These are phyloP conservation scores for Antedon mediterranea DNA, from an alignment of 53 echinoderm and acorn worm genomes.

Conservation along the genomic window DNA sequence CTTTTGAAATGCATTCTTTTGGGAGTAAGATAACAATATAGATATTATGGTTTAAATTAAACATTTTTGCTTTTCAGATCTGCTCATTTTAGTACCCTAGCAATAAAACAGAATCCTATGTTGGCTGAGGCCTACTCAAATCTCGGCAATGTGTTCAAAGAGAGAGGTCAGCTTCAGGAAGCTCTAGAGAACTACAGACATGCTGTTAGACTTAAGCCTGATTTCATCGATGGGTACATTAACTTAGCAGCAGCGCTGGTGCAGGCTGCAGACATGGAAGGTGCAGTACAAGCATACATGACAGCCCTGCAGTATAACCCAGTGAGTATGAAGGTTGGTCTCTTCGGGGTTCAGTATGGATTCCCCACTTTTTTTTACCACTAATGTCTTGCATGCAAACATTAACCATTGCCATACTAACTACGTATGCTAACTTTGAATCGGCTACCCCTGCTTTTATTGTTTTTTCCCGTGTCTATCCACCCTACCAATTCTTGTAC, in stretches of 20 bases:
- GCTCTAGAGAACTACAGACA: slow-evolving; percentile 96
- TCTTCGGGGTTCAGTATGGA: background rate
- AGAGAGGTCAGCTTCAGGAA: slow-evolving; percentile 89
- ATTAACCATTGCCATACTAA: background rate
- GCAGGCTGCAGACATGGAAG: slow-evolving; percentile 96
- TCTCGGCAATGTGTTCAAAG: slow-evolving; percentile 95
- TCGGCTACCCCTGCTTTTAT: background rate
- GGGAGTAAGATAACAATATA: background rate
- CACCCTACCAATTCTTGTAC: too few relatives aligned
- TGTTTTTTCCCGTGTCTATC: background rate
- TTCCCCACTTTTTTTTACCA: background rate
- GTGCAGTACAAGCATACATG: slow-evolving; percentile 87
- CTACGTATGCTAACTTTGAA: background rate
- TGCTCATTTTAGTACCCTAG: slow-evolving; percentile 91
- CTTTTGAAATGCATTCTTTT: too few relatives aligned
- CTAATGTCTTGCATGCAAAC: background rate
- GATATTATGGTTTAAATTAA: background rate
- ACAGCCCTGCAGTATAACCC: slow-evolving; percentile 93
- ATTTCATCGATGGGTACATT: slow-evolving; percentile 99
- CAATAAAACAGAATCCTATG: slow-evolving; percentile 94
- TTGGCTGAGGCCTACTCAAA: slow-evolving; percentile 97
- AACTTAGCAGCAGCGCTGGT: slow-evolving; percentile 97
- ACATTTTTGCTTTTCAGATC: slow-evolving; percentile 31
- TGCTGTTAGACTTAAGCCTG: slow-evolving; percentile 90
- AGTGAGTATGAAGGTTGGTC: slow-evolving; percentile 31